These are phyloP conservation scores for Enteromius thamalakanensis DNA, from an alignment of 2,797 vertebrate species.

Conservation along the genomic window DNA sequence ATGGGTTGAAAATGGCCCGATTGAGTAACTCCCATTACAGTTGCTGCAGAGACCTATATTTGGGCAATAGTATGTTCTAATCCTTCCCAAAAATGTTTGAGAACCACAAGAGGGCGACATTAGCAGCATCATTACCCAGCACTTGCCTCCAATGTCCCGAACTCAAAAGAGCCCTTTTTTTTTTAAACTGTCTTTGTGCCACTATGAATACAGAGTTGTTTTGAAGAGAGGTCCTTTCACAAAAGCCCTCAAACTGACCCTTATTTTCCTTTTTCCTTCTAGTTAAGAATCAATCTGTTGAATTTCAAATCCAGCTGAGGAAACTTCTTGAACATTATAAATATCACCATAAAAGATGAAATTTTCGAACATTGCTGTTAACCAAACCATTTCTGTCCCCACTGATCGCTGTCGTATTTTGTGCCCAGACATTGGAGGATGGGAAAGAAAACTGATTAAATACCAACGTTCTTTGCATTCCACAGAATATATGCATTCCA, in stretches of 20 bases:
- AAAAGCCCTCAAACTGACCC: neutral
- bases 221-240: conserved; percentile 30
- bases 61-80: neutral
- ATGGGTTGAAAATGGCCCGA: no score
- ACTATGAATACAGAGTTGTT: conserved; percentile 16
- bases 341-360: neutral
- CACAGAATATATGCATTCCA: neutral
- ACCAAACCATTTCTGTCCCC: neutral
- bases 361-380: neutral
- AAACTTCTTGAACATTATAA: neutral
- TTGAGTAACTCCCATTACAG: no score
- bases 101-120: conserved; percentile 12
- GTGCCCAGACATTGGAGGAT: neutral
- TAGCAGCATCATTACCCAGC: neutral
- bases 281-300: neutral
- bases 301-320: neutral
- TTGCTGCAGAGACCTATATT: no score
- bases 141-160: neutral
- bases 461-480: neutral
- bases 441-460: neutral
- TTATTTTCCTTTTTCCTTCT: neutral
- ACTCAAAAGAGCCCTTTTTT: neutral
- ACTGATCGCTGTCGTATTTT: neutral
- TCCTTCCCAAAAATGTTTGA: neutral
- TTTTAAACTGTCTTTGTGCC: conserved; percentile 10